Base-by-base conservation (phyloP, 1,140 invertebrate genomes). In the Scaptomyza graminum region DNA sequence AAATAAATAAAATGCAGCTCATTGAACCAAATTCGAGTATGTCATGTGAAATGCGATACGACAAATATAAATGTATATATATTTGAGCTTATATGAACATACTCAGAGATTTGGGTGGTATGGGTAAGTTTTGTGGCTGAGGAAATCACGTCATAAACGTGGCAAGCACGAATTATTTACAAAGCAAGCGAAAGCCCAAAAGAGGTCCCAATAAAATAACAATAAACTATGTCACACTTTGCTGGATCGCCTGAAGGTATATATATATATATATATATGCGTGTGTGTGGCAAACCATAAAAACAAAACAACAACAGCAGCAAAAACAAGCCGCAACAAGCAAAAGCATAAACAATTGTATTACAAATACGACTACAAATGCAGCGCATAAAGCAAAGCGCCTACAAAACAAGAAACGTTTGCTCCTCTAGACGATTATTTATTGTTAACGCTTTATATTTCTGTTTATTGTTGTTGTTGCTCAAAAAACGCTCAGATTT, bases 401-500 rank as follows among this genome's bases (percentile, higher is more conserved):
- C 59, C 70, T 50, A 77, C 66, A 64, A 64, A 60, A 60, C 60
- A 62, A 84, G 74, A 69, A 71, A 34, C 31, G 31, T 34, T 75
- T 71, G 82, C 60, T 72, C 76, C 66, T 75, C 76, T 79, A 76
- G 82, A 83, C 83, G 79, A 88, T 87, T 87, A 87, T 87, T 87
- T 87, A 87, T 87, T 87, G 82, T 88, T 87, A 83, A 88, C 82
- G 83, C 88, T 87, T 87, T 88, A 87, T 87, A 87, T 87, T 75
- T 75, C 39, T 55, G 54, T 22, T 41, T 39, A 56, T 46, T 50
- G 9, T 22, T 64, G 63, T 41, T 34, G 25, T 34, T 74, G 59
- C 56, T 57, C 51, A 75, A 63, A 75, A 63, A 68, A 57, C 71
- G 82, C 83, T 87, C 72, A 59, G 74, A 81, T 87, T 85, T 78